A percentile compares a stretch with the other conserved stretches of the same genome.
Conservation (phyloP, 2,888 invertebrate genomes). For the Nomada goodeniana region DNA sequence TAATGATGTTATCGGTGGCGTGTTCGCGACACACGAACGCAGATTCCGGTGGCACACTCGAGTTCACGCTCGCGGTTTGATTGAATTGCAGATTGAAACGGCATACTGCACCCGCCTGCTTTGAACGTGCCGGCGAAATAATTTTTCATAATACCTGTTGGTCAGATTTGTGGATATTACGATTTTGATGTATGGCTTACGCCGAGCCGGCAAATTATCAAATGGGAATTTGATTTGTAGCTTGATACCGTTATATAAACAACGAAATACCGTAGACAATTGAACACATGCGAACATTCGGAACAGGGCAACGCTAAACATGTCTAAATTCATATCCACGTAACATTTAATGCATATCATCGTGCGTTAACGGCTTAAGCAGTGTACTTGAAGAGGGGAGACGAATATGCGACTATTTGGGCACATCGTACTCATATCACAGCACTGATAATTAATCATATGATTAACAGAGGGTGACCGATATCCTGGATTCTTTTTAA, state of each 20-base stretch:
- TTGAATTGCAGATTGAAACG: constrained; percentile 41
- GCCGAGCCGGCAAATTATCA: background rate
- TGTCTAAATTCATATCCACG: background rate
- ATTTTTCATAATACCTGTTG: constrained; percentile 27
- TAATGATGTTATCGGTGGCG: too few relatives aligned
- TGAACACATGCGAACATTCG: background rate
- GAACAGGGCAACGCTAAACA: background rate
- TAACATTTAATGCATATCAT: background rate
- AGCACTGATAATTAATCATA: background rate
- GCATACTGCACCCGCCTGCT: background rate
- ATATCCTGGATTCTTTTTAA: constrained; percentile 2
- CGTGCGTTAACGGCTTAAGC: background rate
- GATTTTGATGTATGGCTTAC: constrained; percentile 14
- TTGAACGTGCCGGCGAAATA: constrained; percentile 6
- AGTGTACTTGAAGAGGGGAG: background rate
- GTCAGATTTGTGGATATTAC: constrained; percentile 32
- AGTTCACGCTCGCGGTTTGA: constrained; percentile 15
- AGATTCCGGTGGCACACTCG: constrained; percentile 9
- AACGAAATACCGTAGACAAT: background rate
- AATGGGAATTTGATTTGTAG: background rate
- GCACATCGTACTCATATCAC: background rate
- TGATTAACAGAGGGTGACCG: too few relatives aligned
- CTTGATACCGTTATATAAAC: background rate
- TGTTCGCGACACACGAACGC: constrained; percentile 8
- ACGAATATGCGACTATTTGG: constrained; percentile 3